Percentiles rank a stretch among this genome's conserved stretches.
phyloP scores from a whole-genome alignment of 35 echinoderm and acorn worm genomes.

The Nesometra sesokonis region DNA sequence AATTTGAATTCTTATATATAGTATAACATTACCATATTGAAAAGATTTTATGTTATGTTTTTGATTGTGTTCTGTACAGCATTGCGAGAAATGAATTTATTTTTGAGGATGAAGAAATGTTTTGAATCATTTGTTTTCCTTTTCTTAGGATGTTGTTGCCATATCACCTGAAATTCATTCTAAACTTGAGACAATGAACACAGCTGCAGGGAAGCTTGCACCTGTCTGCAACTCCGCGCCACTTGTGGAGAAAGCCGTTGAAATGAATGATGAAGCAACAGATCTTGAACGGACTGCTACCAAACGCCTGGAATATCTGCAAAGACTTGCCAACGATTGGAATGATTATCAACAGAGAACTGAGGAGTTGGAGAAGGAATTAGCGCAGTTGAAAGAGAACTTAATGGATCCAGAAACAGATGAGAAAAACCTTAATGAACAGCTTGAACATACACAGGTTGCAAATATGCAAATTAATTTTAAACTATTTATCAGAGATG shows the following conservation, averaged over 20 bases:
- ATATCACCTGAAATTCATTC: slow-evolving; percentile 29
- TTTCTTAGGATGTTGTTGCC: slow-evolving; percentile 44
- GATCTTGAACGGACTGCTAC: neutral
- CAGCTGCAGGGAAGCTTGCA: slow-evolving; percentile 22
- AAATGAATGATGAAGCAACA: slow-evolving; percentile 9
- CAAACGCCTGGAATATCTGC: slow-evolving; percentile 22
- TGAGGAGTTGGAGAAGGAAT: slow-evolving; percentile 17
- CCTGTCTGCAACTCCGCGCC: slow-evolving; percentile 36
- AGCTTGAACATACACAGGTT: slow-evolving; percentile 16
- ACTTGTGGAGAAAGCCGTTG: slow-evolving; percentile 19
- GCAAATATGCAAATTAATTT: neutral
- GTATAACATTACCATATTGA: too few species aligned
- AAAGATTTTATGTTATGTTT: too few species aligned
- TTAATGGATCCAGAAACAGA: slow-evolving; percentile 64
- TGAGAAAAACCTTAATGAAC: slow-evolving; percentile 50
- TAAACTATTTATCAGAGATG: too few species aligned
- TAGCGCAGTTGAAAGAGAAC: slow-evolving; percentile 38
- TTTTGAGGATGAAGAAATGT: too few species aligned
- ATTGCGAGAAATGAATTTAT: too few species aligned
- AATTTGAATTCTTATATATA: too few species aligned
- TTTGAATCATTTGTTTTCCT: neutral
- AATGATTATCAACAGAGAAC: slow-evolving; percentile 44
- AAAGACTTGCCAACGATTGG: slow-evolving; percentile 39
- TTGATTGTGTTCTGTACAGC: too few species aligned
- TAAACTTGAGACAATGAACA: slow-evolving; percentile 20